These are phyloP conservation scores for Gallinago stenura DNA, from an alignment of 2,797 vertebrate genomes.

Conservation along the genomic window DNA sequence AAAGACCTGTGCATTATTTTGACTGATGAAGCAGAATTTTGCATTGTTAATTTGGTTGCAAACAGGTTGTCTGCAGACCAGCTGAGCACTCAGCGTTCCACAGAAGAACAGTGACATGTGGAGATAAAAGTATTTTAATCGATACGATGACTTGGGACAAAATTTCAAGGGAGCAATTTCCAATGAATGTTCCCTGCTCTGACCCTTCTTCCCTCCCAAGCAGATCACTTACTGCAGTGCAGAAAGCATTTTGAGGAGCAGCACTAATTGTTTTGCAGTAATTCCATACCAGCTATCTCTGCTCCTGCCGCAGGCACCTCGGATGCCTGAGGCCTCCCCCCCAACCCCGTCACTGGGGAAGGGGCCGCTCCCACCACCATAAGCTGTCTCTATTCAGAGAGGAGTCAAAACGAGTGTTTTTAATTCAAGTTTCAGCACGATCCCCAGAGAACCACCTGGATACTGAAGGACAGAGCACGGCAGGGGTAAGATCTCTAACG, in stretches of 20 bases:
- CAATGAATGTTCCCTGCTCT: not conserved
- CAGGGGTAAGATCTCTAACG: constrained; percentile 25
- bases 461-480: constrained; percentile 16
- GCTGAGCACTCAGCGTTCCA: not conserved
- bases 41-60: not conserved
- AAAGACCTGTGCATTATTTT: not conserved
- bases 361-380: no score
- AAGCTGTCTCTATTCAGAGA: not conserved
- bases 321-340: not conserved
- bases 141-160: not conserved
- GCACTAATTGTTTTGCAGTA: not conserved
- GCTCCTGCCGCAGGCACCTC: not conserved
- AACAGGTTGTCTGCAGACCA: not conserved
- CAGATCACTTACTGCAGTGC: not conserved
- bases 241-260: constrained; percentile 7
- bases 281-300: not conserved
- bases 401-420: constrained; percentile 52
- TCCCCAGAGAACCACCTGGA: not conserved
- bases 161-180: not conserved
- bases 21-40: not conserved
- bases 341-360: not conserved
- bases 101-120: not conserved
- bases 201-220: not conserved
- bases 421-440: not conserved
- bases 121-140: not conserved